Base-by-base conservation (phyloP, 2,113 vertebrate species). In the Sminthopsis crassicaudata region DNA sequence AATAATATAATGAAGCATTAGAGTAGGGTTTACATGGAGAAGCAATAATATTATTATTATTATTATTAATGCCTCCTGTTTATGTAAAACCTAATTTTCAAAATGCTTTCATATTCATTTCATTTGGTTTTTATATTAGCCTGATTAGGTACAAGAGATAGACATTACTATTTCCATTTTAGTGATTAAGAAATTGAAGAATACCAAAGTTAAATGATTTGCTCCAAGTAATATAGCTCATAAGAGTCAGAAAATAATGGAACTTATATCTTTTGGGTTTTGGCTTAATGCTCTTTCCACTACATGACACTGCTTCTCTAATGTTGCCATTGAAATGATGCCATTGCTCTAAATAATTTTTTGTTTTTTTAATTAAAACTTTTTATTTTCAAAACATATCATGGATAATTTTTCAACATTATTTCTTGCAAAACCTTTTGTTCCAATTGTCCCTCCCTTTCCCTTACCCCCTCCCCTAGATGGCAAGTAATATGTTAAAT, bases 81-180 rank as follows among this genome's bases (percentile, higher is more conserved):
- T 96, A 26, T 91, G 22, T 67, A 36, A 91, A 36, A 91, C 26
- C 57, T 91, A 84, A 93, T 96, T 95, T 94, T 95, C 36, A 95
- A 92, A 93, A 88, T 88, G n/a, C 53, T 97, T 96, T 91, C 53
- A 55, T 96, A 93, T 94, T 93, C 88, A 91, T 51, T 42, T 90
- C 46, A 25, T 27, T 42, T 5, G 91, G 27, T 91, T 88, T 92
- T 96, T 51, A 89, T 16, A 52, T 67, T 54, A 93, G 27, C 46
- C 91, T 50, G 92, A 57, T 60, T 42, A 96, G n/a, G 2, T 57
- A 92, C 91, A 84, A 91, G 94, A 27, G 93, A 94, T 7, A 91
- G 55, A 46, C 90, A 94, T 90, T 60, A 76, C 55, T 19, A 53
- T 36, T 4, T 67, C 26, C 60, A 46, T 92, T 94, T 96, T 96